Base-by-base conservation (phyloP, 2,797 vertebrate species). In the Coregonus sp. region DNA sequence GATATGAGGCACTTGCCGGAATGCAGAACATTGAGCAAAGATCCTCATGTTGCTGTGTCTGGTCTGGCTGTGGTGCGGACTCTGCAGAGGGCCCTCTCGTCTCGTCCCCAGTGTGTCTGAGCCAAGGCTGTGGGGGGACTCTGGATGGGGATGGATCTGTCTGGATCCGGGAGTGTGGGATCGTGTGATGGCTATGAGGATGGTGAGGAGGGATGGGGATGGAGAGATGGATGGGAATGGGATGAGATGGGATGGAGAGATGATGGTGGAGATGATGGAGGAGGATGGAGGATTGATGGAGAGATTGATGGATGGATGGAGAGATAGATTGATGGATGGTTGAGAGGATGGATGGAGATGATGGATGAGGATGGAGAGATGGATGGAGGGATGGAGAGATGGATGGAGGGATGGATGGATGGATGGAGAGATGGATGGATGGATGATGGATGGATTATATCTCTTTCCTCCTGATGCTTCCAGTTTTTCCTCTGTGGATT, bases 101-200 rank as follows among this genome's bases (percentile, higher is more conserved):
- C 33, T 15, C 65, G 15, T 15, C 72, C 67, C 31, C 67, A 35
- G 72, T 74, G 35, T 70, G 73, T 70, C 67, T 71, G 72, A 71
- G 35, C 20, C 50, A 33, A 40, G 47, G n/a, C n/a, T n/a, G n/a
- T n/a, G n/a, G n/a, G n/a, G n/a, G n/a, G n/a, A n/a, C n/a, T n/a
- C n/a, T n/a, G n/a, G n/a, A n/a, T n/a, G n/a, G n/a, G n/a, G n/a
- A n/a, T n/a, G n/a, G n/a, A n/a, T n/a, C n/a, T n/a, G n/a, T n/a
- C n/a, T n/a, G n/a, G n/a, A n/a, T n/a, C n/a, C n/a, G n/a, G n/a
- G n/a, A n/a, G n/a, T n/a, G n/a, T n/a, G n/a, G n/a, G n/a, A n/a
- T n/a, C n/a, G n/a, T n/a, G n/a, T n/a, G n/a, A n/a, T n/a, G n/a
- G n/a, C n/a, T n/a, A n/a, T n/a, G n/a, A n/a, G n/a, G n/a, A n/a